A percentile compares a stretch with the other conserved stretches of the same genome.
Evolutionary conservation across 2,888 invertebrate species (phyloP).

Genomic region (Artemia sp.): DNA sequence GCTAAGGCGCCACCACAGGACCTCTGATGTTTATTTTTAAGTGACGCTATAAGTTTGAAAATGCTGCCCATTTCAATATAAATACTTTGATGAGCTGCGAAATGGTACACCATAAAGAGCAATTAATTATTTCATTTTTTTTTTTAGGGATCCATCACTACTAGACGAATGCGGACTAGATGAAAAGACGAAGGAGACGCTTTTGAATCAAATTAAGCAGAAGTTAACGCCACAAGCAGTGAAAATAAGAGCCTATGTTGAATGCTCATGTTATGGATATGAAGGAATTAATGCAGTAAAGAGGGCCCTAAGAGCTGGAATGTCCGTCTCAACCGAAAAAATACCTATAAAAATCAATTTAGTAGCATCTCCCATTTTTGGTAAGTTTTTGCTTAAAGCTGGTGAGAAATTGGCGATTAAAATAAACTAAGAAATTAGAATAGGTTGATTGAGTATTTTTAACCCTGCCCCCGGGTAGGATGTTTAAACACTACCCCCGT

Average conservation of each 20-base stretch:
- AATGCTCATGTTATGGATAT: slow-evolving; percentile 86
- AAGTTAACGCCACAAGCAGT: slow-evolving; percentile 94
- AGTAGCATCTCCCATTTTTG: slow-evolving; percentile 92
- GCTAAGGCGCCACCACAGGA: no score
- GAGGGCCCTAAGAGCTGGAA: slow-evolving; percentile 69
- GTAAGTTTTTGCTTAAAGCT: slow-evolving; percentile 34
- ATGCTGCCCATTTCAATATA: no score
- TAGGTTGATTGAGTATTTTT: neutral
- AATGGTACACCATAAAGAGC: no score
- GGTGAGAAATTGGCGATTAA: neutral
- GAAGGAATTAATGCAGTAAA: slow-evolving; percentile 99
- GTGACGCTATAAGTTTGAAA: no score
- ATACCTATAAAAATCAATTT: slow-evolving; percentile 95
- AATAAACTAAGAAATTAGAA: neutral
- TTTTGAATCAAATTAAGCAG: slow-evolving; percentile 82
- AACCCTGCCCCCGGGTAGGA: no score
- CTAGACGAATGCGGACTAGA: slow-evolving; percentile 90
- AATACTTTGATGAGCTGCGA: no score
- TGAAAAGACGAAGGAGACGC: slow-evolving; percentile 71
- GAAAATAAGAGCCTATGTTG: slow-evolving; percentile 80
- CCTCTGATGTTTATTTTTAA: no score
- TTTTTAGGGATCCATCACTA: slow-evolving; percentile 70
- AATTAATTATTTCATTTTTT: slow-evolving; percentile 20
- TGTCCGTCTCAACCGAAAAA: slow-evolving; percentile 74
- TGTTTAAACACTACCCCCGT: no score